Base-by-base conservation (phyloP, 2,888 invertebrate genomes). In the Bellardia pandia region DNA sequence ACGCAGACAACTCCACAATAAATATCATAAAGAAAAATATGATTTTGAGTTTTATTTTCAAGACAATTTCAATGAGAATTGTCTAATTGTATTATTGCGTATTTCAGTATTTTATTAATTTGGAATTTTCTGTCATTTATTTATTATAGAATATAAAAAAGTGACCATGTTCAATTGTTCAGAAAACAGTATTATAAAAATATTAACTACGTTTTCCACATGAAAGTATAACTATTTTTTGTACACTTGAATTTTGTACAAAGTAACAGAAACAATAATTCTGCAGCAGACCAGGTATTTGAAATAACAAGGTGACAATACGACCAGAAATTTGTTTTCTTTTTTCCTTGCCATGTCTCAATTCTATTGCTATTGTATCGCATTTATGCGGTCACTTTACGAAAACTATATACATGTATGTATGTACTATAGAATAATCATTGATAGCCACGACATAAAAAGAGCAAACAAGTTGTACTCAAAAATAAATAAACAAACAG, bases 311-410 rank as follows among this genome's bases (percentile, higher is more conserved):
- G 23, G 48, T 68, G 68, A 68, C 33, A 68, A 69, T 51, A 48
- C 51, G 30, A 23, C 23, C 30, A 68, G 3, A 48, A n/a, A 9
- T 66, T 51, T 51, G 6, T 51, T 51, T 4, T 51, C n/a, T n/a
- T 51, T 51, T 56, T 23, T 56, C 16, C 23, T 3, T 30, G 11
- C 23, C 30, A 6, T 48, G 11, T 48, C 2, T 48, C 48, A 48
- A 48, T 48, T 68, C 30, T 48, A 48, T 48, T 30, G 42, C 68
- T 23, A 74, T 58, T 74, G 42, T 30, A 23, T 74, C 58, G 16
- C 60, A 48, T 75, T 75, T 40, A 53, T 56, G 42, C 42, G 58
- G 58, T 58, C 77, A 42, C 56, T 77, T 66, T 40, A 30, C n/a
- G 5, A 33, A 33, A 68, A 16, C 56, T 23, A 45, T 13, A 53